Base-by-base conservation (phyloP, 2,888 invertebrate genomes). In the Encarsia formosa region DNA sequence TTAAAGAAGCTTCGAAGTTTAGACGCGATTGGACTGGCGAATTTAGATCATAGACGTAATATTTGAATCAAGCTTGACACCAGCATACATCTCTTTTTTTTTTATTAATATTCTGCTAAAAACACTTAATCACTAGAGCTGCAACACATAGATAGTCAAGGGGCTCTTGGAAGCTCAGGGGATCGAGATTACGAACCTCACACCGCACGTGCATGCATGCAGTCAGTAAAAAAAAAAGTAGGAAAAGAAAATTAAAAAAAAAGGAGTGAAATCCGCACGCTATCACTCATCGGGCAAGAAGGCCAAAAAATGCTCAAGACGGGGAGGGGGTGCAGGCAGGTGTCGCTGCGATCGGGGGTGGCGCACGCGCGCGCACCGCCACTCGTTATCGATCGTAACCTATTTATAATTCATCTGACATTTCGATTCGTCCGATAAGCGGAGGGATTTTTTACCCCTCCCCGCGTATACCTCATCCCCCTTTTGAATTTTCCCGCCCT, bases 361-460 rank as follows among this genome's bases (percentile, higher is more conserved):
- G 32, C 5, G 22, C 40, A 18, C n/a, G 13, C 23, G 39, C 23
- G 15, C 29, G 2, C 42, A 6, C 60, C 53, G 59, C 40, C 18
- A 13, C 39, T 13, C 40, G 56, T 63, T 69, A 71, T 72, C 68
- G 70, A 71, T 70, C 70, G 63, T 63, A 64, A 63, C 66, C 66
- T 70, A 67, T 70, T 69, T 68, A 68, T 69, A 68, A 69, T 70
- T 68, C 65, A 68, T 67, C 64, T 67, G 65, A 65, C 65, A 64
- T 69, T 71, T 71, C 65, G 68, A 71, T 67, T 70, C 63, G 58
- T 59, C 59, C 59, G 60, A 63, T 63, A 61, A 61, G 13, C 57
- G 47, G 58, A 59, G 55, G 40, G 55, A 59, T 58, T 62, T 64
- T 52, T 56, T 56, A 56, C 19, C n/a, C 13, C n/a, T n/a, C 13